These are phyloP conservation scores for Dolichoris vasculosae DNA, from an alignment of 1,140 invertebrate genomes.

Conservation along the genomic window DNA sequence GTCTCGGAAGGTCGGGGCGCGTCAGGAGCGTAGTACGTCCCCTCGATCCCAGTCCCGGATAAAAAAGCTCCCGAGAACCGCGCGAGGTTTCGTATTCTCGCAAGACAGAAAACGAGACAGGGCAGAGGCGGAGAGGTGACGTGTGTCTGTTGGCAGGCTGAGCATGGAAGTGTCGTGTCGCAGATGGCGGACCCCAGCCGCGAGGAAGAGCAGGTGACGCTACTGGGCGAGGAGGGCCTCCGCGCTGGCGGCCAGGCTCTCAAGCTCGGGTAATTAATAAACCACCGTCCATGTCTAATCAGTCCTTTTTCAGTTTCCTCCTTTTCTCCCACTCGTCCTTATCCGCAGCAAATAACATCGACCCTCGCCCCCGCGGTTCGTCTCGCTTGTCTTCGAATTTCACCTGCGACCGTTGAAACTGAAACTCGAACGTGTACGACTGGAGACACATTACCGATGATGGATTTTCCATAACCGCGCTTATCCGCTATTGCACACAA, in stretches of 20 bases:
- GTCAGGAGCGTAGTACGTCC: background rate
- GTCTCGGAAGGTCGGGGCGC: no score
- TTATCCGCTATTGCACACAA: background rate
- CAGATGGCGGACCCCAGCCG: slow-evolving; percentile 94
- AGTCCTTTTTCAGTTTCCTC: background rate
- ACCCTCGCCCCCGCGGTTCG: no score
- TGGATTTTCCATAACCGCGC: background rate
- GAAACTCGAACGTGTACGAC: background rate
- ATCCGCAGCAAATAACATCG: background rate
- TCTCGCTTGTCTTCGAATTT: background rate
- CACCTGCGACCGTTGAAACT: background rate
- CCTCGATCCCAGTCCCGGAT: background rate
- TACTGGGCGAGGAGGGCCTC: slow-evolving; percentile 94
- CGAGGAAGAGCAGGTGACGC: slow-evolving; percentile 94
- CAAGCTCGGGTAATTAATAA: slow-evolving; percentile 89
- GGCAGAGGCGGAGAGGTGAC: slow-evolving; percentile 71
- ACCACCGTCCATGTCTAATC: background rate
- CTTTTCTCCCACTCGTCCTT: background rate
- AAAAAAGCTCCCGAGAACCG: background rate
- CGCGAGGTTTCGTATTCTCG: background rate
- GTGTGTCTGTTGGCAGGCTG: slow-evolving; percentile 79
- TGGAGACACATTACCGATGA: background rate
- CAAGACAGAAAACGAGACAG: slow-evolving; percentile 59
- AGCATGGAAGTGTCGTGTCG: slow-evolving; percentile 78
- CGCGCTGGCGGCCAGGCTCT: slow-evolving; percentile 94